A percentile compares a stretch with the other conserved stretches of the same genome.
Conservation (phyloP, 2,888 invertebrate genomes). For the Tubiluchus corallicola region DNA sequence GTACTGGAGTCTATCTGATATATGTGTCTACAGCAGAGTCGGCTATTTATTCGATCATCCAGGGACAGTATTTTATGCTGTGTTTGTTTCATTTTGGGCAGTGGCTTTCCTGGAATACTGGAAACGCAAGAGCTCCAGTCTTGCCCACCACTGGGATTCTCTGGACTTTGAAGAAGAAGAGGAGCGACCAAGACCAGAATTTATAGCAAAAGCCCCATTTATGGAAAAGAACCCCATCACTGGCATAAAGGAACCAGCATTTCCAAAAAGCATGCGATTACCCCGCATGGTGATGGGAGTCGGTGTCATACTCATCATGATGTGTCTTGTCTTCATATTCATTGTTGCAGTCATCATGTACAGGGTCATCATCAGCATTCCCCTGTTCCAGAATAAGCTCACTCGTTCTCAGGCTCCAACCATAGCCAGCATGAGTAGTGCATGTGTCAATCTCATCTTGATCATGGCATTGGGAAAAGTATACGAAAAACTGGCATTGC, state of each 20-base stretch:
- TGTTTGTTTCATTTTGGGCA: conserved; percentile 38
- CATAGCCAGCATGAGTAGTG: conserved; percentile 35
- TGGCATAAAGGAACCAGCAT: conserved; percentile 36
- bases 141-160: conserved; percentile 39
- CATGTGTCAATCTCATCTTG: conserved; percentile 36
- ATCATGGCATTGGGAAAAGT: conserved; percentile 37
- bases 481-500: conserved; percentile 36
- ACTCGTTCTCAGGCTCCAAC: conserved; percentile 32
- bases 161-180: conserved; percentile 37
- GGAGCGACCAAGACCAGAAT: conserved; percentile 38
- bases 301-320: conserved; percentile 36
- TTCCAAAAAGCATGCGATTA: conserved; percentile 31
- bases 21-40: conserved; percentile 34
- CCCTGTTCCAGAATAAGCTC: conserved; percentile 33
- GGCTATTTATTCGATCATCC: conserved; percentile 38
- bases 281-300: conserved; percentile 36
- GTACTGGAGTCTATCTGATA: conserved; percentile 36
- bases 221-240: conserved; percentile 37
- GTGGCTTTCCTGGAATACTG: conserved; percentile 39
- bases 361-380: conserved; percentile 35
- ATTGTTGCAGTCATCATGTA: conserved; percentile 39
- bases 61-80: conserved; percentile 37
- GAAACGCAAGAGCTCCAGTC: conserved; percentile 37
- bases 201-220: conserved; percentile 36
- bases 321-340: conserved; percentile 36